Evolutionary conservation across 2,888 invertebrate species (phyloP), one percentile per base, ranked within the genome.

Genomic region (Drosophila infuscata): DNA sequence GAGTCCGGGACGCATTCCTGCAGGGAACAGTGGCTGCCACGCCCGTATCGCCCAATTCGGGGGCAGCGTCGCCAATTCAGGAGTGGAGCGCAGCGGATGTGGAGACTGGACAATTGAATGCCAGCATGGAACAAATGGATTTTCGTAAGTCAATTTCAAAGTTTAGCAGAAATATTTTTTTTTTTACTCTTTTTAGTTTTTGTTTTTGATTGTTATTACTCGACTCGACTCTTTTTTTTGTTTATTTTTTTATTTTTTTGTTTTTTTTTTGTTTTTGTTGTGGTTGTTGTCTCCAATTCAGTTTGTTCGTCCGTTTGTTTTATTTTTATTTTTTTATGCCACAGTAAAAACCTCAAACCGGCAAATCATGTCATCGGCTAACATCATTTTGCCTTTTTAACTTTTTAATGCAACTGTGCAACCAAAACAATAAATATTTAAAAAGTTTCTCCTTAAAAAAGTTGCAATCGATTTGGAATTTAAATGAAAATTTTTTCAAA

Each of bases 61-160:
- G 69, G 35, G 49, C 77, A 17, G 43, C 56, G 9, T 53, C 71
- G 12, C 64, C 76, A 43, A 20, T 68, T 56, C 43, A 73, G 43
- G 73, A 57, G 64, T 79, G 73, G 76, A 61, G 32, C 25, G 49
- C 70, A 32, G 51, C 53, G 66, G 66, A 49, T 17, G 58, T 49
- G 74, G 80, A 75, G 62, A 81, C 72, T 57, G 82, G 79, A 81
- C 92, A 91, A 87, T 86, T 91, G 88, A 82, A 91, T 76, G 85
- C 79, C 75, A 76, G 69, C 66, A 59, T 74, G 60, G 89, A 91
- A 79, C 91, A 90, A 91, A 83, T 91, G 82, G 92, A 92, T 91
- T 91, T 92, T 81, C 91, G 91, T 92, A 91, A 92, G 91, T 92
- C 85, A 79, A 84, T 89, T 80, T 70, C 66, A 64, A 77, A 78